A percentile compares a stretch with the other conserved stretches of the same genome.
Conservation (phyloP, 2,113 vertebrate genomes). For the Gymnobelideus leadbeateri region DNA sequence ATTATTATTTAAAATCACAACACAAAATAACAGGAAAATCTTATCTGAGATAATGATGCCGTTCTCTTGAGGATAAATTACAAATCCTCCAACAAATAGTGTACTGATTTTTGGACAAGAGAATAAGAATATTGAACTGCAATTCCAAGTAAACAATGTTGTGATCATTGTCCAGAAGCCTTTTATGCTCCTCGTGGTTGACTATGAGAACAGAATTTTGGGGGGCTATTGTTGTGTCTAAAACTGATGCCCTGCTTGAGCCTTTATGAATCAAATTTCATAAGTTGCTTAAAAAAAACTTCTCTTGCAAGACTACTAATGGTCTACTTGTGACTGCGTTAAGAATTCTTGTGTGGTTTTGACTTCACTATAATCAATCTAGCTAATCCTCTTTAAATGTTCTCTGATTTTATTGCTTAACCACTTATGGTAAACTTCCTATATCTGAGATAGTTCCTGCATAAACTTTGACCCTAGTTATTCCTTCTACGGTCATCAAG, state of each 20-base stretch:
- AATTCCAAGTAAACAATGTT: neutral
- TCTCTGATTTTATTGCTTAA: neutral
- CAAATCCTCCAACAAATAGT: neutral
- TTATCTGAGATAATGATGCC: neutral
- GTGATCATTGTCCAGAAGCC: neutral
- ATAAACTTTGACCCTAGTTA: neutral
- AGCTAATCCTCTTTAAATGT: neutral
- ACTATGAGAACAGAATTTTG: constrained; percentile 10
- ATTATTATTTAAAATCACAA: constrained; percentile 36
- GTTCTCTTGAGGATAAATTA: neutral
- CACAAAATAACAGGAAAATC: neutral
- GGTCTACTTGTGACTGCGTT: neutral
- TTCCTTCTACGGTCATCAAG: neutral
- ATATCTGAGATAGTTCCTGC: neutral
- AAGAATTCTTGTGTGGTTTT: neutral
- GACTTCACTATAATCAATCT: neutral
- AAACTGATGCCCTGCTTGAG: neutral
- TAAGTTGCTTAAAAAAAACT: neutral
- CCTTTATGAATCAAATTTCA: constrained; percentile 5
- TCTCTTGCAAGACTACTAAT: neutral
- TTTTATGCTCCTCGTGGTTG: constrained; percentile 18
- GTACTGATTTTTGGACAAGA: constrained; percentile 1
- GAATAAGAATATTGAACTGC: neutral
- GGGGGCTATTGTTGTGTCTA: neutral
- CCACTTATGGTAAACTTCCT: neutral